These are phyloP conservation scores for Listronotus bonariensis DNA, from an alignment of 1,140 invertebrate genomes.

Conservation along the genomic window DNA sequence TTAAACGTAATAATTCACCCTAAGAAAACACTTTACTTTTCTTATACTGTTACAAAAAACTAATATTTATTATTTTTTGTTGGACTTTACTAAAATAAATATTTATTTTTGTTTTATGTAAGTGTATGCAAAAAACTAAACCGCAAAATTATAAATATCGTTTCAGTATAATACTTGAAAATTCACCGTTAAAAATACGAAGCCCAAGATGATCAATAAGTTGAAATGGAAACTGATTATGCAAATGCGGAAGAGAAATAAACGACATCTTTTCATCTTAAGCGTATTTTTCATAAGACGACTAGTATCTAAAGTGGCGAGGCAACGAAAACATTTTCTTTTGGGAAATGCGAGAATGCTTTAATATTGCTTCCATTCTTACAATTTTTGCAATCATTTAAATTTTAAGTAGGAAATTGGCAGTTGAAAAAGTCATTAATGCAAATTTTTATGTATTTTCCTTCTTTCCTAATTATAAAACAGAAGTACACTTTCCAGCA, in stretches of 20 bases:
- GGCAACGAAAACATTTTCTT: conserved; percentile 26
- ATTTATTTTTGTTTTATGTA: too few relatives aligned
- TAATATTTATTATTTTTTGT: too few relatives aligned
- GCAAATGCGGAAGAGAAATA: conserved; percentile 38
- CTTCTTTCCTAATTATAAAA: conserved; percentile 29
- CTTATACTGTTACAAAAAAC: too few relatives aligned
- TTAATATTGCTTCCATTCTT: conserved; percentile 26
- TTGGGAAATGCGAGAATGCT: conserved; percentile 20
- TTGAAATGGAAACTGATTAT: conserved; percentile 40
- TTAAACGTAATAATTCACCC: too few relatives aligned
- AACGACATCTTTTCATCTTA: conserved; percentile 37
- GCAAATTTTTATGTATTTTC: conserved; percentile 36
- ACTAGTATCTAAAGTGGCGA: conserved; percentile 1
- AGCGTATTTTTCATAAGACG: conserved; percentile 41
- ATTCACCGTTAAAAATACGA: not conserved
- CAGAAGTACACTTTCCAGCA: conserved; percentile 24
- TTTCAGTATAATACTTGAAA: too few relatives aligned
- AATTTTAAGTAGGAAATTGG: conserved; percentile 34
- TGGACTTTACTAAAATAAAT: too few relatives aligned
- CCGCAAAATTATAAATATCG: too few relatives aligned
- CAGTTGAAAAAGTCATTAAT: conserved; percentile 31
- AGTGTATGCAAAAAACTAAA: too few relatives aligned
- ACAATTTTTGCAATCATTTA: conserved; percentile 33
- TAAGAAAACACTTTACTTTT: too few relatives aligned
- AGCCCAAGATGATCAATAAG: conserved; percentile 23